Conservation (phyloP, 2,888 invertebrate genomes). For the Steinernema carpocapsae region DNA sequence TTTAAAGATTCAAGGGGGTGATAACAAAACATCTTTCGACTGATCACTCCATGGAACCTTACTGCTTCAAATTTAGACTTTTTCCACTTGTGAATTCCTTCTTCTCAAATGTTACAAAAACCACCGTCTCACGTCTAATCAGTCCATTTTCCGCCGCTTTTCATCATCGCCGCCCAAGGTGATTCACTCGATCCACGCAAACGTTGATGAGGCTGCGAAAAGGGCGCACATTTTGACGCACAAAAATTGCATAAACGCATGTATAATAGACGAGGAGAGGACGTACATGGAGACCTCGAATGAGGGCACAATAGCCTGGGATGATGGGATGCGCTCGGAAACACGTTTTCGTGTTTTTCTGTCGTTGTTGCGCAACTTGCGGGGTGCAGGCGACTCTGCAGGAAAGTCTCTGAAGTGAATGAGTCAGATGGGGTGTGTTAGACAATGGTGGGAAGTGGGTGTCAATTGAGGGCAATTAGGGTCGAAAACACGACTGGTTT, state of each 20-base stretch:
- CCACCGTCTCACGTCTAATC: too few relatives aligned
- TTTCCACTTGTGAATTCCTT: too few relatives aligned
- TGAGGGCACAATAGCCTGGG: neutral
- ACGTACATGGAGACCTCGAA: neutral
- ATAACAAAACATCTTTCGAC: too few relatives aligned
- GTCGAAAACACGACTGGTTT: neutral
- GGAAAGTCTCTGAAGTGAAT: neutral
- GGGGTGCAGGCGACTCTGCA: too few relatives aligned
- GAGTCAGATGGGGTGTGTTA: too few relatives aligned
- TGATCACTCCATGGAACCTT: too few relatives aligned
- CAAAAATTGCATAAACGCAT: slow-evolving; percentile 23
- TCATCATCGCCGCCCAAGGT: neutral
- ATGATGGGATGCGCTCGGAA: too few relatives aligned
- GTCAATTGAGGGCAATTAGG: slow-evolving; percentile 16
- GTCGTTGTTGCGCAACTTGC: neutral
- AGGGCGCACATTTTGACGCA: neutral
- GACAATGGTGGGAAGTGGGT: neutral
- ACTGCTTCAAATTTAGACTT: too few relatives aligned
- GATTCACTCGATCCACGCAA: neutral
- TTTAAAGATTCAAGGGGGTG: too few relatives aligned
- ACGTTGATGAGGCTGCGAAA: neutral
- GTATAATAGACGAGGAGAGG: neutral
- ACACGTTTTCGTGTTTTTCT: too few relatives aligned
- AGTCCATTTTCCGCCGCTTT: too few relatives aligned
- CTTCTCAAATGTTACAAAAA: too few relatives aligned